Base-by-base conservation (phyloP, 2,797 vertebrate species). In the Lepus oiostolus region DNA sequence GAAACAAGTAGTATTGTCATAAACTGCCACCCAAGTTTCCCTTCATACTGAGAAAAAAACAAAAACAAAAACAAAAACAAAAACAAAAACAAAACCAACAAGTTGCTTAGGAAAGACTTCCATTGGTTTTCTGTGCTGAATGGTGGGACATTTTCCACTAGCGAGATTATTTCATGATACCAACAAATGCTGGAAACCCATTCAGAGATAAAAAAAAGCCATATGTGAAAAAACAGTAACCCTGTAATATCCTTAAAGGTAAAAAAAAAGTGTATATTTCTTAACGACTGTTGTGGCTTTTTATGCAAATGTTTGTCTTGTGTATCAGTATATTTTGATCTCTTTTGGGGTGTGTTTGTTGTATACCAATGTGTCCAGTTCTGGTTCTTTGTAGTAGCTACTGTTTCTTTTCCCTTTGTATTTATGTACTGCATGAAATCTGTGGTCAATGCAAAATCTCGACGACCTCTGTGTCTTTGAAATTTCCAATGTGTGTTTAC, bases 191-290 rank as follows among this genome's bases (percentile, higher is more conserved):
- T 79, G 96, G 81, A 98, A 97, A 96, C 97, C 94, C 84, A 94
- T 94, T 97, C 72, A 17, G 88, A 95, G 91, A n/a, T n/a, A 92
- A 97, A 96, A 97, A 98, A 98, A 98, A 98, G 98, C 98, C 98
- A 98, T 98, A 98, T 98, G 97, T 98, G 96, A 98, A 98, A 98
- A 97, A 98, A 96, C 71, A 88, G 97, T 98, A 97, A 97, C 96
- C 94, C 96, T 95, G 21, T 94, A 93, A 91, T 91, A 95, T 97
- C 77, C 94, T 97, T 94, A 93, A 96, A 88, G 62, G 86, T 95
- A 26, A 80, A 93, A 92, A 94, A 85, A 83, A 91, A 82, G 70
- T 68, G 84, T 93, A 9, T 96, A 93, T 96, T 96, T 96, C 94
- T 94, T 94, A 95, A 95, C 74, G 93, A 21, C 88, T 30, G 86